Percentiles rank a stretch among this genome's conserved stretches.
Conservation (phyloP, 1,140 invertebrate genomes). For the Drosophila obscura region DNA sequence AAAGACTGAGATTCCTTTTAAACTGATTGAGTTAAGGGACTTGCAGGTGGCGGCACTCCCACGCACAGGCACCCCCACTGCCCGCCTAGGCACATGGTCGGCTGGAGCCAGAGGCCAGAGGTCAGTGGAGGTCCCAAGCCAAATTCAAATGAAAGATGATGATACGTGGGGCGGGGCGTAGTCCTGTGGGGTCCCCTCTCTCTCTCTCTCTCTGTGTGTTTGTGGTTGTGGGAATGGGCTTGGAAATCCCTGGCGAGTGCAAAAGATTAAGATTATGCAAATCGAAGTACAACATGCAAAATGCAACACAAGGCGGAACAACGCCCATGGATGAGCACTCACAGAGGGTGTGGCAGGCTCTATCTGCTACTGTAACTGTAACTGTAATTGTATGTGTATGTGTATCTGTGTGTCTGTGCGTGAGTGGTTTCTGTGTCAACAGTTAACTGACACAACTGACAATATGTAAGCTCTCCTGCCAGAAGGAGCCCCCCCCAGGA, state of each 20-base stretch:
- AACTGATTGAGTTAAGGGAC: no score
- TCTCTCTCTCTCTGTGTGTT: neutral
- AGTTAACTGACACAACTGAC: conserved; percentile 43
- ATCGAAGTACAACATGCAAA: conserved; percentile 73
- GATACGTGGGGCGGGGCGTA: no score
- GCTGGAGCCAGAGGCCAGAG: no score
- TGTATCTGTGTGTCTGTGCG: conserved; percentile 3
- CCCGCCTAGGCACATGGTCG: no score
- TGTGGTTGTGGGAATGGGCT: conserved; percentile 15
- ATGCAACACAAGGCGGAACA: conserved; percentile 65
- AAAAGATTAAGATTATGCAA: conserved; percentile 77
- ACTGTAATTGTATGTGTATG: neutral
- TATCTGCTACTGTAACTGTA: neutral
- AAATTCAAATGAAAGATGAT: no score
- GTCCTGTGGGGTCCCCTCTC: neutral
- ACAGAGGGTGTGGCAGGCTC: neutral
- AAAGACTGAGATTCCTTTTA: no score
- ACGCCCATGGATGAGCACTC: neutral
- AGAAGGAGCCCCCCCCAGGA: no score
- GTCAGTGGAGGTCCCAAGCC: no score
- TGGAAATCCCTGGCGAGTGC: conserved; percentile 62
- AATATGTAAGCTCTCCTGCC: conserved; percentile 31
- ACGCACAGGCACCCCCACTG: no score
- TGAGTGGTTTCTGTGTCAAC: conserved; percentile 7
- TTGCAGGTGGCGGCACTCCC: no score